Base-by-base conservation (phyloP, 2,113 vertebrate species). In the Entelurus aequoreus region DNA sequence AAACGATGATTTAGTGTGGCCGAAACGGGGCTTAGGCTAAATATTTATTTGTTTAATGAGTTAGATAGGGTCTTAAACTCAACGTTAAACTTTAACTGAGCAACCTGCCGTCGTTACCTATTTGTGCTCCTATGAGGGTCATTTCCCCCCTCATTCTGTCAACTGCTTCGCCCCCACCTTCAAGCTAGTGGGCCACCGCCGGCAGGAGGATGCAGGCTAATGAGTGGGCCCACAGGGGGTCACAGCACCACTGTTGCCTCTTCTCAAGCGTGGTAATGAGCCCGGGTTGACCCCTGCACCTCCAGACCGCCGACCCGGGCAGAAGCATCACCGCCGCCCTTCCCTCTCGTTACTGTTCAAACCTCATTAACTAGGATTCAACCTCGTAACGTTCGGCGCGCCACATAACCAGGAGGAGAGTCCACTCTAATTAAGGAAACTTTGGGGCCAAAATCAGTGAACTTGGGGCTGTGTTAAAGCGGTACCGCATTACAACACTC, bases 281-380 rank as follows among this genome's bases (percentile, higher is more conserved):
- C 61, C 19, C 10, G 37, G 62, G 63, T 50, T 65, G 63, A 69
- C 5, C 35, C n/a, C 4, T 5, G 6, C 42, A 46, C 12, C 42
- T 46, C 42, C 42, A 9, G 10, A 4, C 42, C 42, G 52, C 28
- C 44, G 48, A 80, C 68, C 40, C 16, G 38, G 0, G 6, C 37
- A 19, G 52, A 71, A 71, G 71, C 63, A 63, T 52, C 46, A 50
- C 40, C 4, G 0, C 61, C 19, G 8, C 66, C 28, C 70, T 70
- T 50, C 49, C 54, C 3, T 19, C 8, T 44, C 6, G 42, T 44
- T 4, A 56, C 46, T 36, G 48, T 36, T 35, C 40, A 71, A 73
- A 79, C 51, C 84, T 85, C 82, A 84, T 88, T 86, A 83, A 59
- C 62, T 58, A 37, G 36, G 69, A 50, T 60, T 62, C 53, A 56